phyloP scores from a whole-genome alignment of 1,140 invertebrate species.

The Brachionus sp. region DNA sequence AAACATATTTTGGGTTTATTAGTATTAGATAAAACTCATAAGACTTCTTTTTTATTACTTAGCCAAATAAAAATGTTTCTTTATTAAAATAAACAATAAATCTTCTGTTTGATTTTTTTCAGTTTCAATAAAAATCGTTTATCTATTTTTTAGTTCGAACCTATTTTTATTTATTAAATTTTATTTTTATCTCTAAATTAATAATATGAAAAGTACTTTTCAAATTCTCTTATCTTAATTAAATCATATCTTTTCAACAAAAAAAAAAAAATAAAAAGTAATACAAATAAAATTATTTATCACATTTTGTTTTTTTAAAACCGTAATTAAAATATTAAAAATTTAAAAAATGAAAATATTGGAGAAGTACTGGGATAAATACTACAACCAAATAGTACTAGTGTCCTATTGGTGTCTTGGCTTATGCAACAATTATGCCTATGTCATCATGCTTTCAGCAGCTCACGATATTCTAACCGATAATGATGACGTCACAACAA shows the following conservation, averaged over 20 bases:
- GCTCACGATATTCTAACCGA: slow-evolving; percentile 72
- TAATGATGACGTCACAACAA: slow-evolving; percentile 49
- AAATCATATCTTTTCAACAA: background rate
- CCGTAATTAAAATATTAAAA: background rate
- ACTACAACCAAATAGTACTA: background rate
- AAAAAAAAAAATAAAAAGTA: background rate
- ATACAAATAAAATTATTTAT: background rate
- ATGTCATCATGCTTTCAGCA: slow-evolving; percentile 82
- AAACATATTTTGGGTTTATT: too few relatives aligned
- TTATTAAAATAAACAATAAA: too few relatives aligned
- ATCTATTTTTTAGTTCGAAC: background rate
- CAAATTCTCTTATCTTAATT: background rate
- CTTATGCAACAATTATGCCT: slow-evolving; percentile 81
- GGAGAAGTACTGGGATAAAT: slow-evolving; percentile 10
- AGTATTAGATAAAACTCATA: too few relatives aligned
- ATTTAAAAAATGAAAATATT: background rate
- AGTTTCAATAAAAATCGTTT: background rate
- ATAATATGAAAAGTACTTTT: background rate
- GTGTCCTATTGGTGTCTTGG: slow-evolving; percentile 67
- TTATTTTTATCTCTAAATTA: background rate
- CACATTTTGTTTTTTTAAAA: background rate
- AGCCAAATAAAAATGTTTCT: too few relatives aligned
- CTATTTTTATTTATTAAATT: background rate
- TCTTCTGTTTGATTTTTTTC: too few relatives aligned
- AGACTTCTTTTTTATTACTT: too few relatives aligned